Conservation (phyloP, 2,797 vertebrate genomes). For the Salmo trutta region DNA sequence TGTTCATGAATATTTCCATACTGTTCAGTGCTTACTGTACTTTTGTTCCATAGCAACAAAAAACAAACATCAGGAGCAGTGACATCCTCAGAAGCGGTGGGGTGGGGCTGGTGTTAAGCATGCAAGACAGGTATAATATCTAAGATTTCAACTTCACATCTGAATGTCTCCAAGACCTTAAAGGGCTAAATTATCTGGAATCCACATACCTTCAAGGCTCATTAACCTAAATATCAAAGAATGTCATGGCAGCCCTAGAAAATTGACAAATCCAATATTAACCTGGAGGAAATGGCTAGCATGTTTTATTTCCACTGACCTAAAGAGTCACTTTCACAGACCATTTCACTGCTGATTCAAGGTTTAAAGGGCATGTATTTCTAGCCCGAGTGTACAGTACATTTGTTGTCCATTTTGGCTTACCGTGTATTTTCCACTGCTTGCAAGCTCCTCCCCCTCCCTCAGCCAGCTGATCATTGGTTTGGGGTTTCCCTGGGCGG, state of each 20-base stretch:
- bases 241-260: constrained; percentile 19
- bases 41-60: too few species aligned
- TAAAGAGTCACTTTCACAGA: neutral
- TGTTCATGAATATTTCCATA: too few species aligned
- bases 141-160: neutral
- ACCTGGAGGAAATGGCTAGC: constrained; percentile 18
- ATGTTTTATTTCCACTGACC: neutral
- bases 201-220: neutral
- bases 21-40: too few species aligned
- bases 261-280: constrained; percentile 36
- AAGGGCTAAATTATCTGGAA: neutral
- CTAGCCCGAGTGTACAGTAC: neutral
- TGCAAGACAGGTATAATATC: neutral
- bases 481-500: constrained; percentile 97
- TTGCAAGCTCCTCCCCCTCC: constrained; percentile 87
- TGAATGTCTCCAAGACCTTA: neutral
- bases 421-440: constrained; percentile 92
- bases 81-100: neutral
- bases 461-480: constrained; percentile 95
- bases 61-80: neutral
- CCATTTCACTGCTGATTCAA: neutral
- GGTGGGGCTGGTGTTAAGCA: neutral
- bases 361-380: neutral
- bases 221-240: neutral
- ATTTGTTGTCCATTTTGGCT: constrained; percentile 31